Percentiles rank a stretch among this genome's conserved stretches.
Conservation (phyloP, 2,797 vertebrate genomes). For the Epinephelus coioides region DNA sequence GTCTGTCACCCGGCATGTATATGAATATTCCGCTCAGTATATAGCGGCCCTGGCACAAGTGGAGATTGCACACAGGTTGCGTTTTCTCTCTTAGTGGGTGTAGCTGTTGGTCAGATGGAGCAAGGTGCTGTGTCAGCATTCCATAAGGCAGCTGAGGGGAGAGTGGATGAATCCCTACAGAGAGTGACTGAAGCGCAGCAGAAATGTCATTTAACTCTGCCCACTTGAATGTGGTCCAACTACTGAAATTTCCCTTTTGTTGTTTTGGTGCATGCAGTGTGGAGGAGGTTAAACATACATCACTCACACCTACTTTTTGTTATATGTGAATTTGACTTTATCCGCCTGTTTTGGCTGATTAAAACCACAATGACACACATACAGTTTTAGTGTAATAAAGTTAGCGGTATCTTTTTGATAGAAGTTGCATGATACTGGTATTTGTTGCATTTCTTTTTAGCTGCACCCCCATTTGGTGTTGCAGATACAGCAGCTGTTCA, state of each 20-base stretch:
- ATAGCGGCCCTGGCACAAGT: conserved; percentile 38
- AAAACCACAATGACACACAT: background rate
- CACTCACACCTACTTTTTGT: background rate
- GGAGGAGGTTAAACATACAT: conserved; percentile 18
- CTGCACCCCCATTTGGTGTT: background rate
- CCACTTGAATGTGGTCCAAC: conserved; percentile 69
- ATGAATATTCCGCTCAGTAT: conserved; percentile 37
- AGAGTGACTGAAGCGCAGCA: conserved; percentile 69
- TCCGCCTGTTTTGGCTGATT: background rate
- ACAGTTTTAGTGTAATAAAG: background rate
- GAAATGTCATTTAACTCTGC: conserved; percentile 71
- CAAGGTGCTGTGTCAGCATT: conserved; percentile 79
- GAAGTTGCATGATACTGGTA: background rate
- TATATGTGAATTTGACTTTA: background rate
- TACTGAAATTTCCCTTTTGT: conserved; percentile 36
- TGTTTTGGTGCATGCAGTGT: conserved; percentile 23
- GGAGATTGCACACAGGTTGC: conserved; percentile 61
- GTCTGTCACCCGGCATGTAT: background rate
- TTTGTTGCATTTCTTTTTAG: background rate
- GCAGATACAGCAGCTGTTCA: background rate
- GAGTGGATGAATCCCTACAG: conserved; percentile 74
- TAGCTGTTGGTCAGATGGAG: conserved; percentile 79
- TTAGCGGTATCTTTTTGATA: background rate
- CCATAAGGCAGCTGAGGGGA: conserved; percentile 71
- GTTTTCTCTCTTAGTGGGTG: conserved; percentile 53